Evolutionary conservation across 2,888 invertebrate species (phyloP), one percentile per base, ranked within the genome.

Genomic region (Mimachlamys varia): DNA sequence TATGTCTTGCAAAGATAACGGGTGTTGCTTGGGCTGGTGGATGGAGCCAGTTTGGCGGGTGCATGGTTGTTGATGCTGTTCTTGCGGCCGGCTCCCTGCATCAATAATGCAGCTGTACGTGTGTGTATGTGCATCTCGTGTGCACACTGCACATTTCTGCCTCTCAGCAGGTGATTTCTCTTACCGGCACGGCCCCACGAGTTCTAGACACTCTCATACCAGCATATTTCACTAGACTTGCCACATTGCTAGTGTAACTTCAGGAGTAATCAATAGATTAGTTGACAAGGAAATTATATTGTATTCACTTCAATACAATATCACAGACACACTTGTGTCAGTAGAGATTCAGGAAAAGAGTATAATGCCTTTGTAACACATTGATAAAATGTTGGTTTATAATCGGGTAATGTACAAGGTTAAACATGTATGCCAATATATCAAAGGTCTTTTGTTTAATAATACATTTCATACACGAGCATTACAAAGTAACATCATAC

Each of bases 91-190:
- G 76, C 33, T 27, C 76, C 10, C 27, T 76, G 33, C 76, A 76
- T 33, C 76, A 76, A 76, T 76, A 76, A 76, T 76, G 76, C 76
- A 76, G 76, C 33, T 76, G 76, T 33, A 33, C 33, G 76, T 76
- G 76, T 62, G 44, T 44, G 62, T n/a, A n/a, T 76, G 76, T 76
- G 27, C 76, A 76, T 13, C 76, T 33, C 76, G 76, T 27, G 27
- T 76, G 76, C 76, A 76, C 76, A 10, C 27, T 76, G 76, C 76
- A 76, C 76, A 76, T 76, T 27, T 27, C 10, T 76, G 27, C 22
- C 27, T 33, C 76, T 22, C 76, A 33, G 76, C 76, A 76, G 76
- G 76, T 76, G 33, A 33, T 76, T 76, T 76, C 76, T 27, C 76
- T 13, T 76, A 76, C 76, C 27, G 76, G 27, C 76, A 76, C 76